A percentile compares a stretch with the other conserved stretches of the same genome.
Evolutionary conservation across 2,797 vertebrate species (phyloP).

Genomic region (Adelosebastes latens): DNA sequence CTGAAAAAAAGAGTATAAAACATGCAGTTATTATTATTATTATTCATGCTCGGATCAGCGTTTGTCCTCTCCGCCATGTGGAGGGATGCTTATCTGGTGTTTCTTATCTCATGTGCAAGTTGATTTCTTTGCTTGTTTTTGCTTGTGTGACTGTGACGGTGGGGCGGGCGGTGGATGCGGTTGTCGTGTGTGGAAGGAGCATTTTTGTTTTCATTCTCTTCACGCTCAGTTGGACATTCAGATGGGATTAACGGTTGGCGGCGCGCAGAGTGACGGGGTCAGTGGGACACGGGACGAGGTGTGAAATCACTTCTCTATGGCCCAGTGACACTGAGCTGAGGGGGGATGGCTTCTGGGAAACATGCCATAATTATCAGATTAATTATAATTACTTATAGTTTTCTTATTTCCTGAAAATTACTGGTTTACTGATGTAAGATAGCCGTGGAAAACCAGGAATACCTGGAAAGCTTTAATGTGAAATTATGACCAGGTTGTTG

Average conservation of each 20-base stretch:
- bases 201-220: conserved; percentile 56
- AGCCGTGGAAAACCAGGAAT: not conserved
- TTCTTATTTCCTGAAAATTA: not conserved
- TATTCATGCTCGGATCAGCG: not conserved
- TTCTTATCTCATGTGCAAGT: not conserved
- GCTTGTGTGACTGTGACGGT: not conserved
- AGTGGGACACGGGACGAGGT: conserved; percentile 52
- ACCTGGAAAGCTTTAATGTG: not conserved
- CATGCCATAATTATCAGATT: not conserved
- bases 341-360: not conserved
- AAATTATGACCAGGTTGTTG: not conserved
- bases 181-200: conserved; percentile 24
- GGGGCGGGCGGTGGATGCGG: not conserved
- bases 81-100: conserved; percentile 12
- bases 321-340: conserved; percentile 25
- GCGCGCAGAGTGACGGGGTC: conserved; percentile 46
- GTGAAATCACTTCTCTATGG: conserved; percentile 59
- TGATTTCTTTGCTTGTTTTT: not conserved
- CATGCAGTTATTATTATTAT: not conserved
- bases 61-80: conserved; percentile 34
- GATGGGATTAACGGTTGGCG: conserved; percentile 60
- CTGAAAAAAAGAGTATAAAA: not conserved
- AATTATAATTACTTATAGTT: not conserved
- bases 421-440: not conserved
- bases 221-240: conserved; percentile 64